Evolutionary conservation across 2,113 vertebrate genomes (phyloP).

Genomic region (Rana temporaria): DNA sequence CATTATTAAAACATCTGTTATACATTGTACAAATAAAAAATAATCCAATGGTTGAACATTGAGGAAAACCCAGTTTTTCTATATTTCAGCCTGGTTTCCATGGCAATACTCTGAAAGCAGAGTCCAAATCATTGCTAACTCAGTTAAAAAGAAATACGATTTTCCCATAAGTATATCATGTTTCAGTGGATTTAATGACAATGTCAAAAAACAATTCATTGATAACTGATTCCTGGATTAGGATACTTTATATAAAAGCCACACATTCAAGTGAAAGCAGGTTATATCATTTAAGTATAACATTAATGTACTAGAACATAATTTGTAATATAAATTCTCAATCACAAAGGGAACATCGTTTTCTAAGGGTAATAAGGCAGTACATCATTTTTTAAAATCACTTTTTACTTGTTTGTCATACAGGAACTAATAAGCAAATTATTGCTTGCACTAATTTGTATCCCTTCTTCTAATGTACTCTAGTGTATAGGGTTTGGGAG

Average conservation of each 20-base stretch:
- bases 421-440: too few species aligned
- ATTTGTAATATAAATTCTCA: too few species aligned
- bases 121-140: slow-evolving; percentile 20
- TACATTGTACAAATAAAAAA: slow-evolving; percentile 20
- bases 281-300: not conserved
- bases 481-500: too few species aligned
- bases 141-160: slow-evolving; percentile 1
- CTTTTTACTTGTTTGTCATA: too few species aligned
- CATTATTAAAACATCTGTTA: not conserved
- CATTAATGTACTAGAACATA: too few species aligned
- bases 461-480: too few species aligned
- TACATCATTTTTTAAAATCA: too few species aligned
- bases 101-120: slow-evolving; percentile 10
- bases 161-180: not conserved
- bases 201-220: not conserved
- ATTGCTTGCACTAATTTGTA: too few species aligned
- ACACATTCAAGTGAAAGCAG: not conserved
- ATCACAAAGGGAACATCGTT: too few species aligned
- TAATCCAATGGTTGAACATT: not conserved
- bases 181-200: not conserved
- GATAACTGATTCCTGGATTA: not conserved
- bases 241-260: not conserved
- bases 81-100: slow-evolving; percentile 30
- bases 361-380: too few species aligned
- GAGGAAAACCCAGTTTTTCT: not conserved